A percentile compares a stretch with the other conserved stretches of the same genome.
phyloP scores from a whole-genome alignment of 2,888 invertebrate species.

The Acheta domesticus region DNA sequence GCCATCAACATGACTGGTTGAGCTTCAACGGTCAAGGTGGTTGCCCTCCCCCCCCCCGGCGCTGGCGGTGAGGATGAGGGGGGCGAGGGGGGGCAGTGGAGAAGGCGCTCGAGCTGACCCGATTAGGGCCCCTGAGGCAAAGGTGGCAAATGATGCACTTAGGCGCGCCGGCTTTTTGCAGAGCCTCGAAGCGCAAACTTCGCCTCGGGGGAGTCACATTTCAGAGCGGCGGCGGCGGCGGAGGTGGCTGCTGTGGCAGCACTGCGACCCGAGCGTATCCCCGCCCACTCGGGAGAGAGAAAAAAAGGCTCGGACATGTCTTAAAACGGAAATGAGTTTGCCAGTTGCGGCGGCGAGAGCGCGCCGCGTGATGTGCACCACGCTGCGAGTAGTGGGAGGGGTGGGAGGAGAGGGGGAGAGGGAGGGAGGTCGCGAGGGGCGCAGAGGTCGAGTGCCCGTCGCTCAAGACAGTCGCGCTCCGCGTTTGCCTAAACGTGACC shows the following conservation, averaged over 20 bases:
- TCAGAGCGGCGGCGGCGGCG: not conserved
- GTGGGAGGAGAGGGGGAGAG: too few relatives aligned
- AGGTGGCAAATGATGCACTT: slow-evolving; percentile 18
- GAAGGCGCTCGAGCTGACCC: not conserved
- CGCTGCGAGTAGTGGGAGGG: too few relatives aligned
- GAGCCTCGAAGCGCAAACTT: not conserved
- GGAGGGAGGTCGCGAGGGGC: too few relatives aligned
- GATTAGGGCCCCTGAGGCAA: not conserved
- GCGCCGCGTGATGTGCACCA: too few relatives aligned
- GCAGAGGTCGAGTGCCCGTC: too few relatives aligned
- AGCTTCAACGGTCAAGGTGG: not conserved
- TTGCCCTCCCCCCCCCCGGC: too few relatives aligned
- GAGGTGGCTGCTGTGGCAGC: not conserved
- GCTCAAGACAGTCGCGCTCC: too few relatives aligned
- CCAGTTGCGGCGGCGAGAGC: not conserved
- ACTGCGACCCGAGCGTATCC: too few relatives aligned
- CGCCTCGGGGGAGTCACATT: not conserved
- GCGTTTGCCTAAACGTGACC: too few relatives aligned
- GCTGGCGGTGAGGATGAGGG: not conserved
- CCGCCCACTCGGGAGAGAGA: too few relatives aligned
- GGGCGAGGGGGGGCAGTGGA: not conserved
- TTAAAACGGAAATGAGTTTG: not conserved
- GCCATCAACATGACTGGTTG: too few relatives aligned
- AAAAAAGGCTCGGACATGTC: not conserved
- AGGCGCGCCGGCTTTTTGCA: not conserved